Base-by-base conservation (phyloP, 2,888 invertebrate species). In the Netelia inedita region DNA sequence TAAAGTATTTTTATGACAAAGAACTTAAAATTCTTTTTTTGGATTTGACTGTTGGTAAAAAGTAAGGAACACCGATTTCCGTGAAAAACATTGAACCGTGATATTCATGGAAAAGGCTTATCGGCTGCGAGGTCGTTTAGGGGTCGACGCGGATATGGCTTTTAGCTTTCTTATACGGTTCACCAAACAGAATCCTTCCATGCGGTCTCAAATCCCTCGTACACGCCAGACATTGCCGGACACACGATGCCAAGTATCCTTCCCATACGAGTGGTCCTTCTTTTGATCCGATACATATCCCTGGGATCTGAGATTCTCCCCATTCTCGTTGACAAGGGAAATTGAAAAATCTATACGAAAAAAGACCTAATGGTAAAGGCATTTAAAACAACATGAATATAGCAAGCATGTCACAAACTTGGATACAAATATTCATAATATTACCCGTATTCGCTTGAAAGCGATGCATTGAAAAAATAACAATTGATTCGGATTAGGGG, bases 161-260 rank as follows among this genome's bases (percentile, higher is more conserved):
- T 91, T 90, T 89, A 90, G 89, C 89, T 90, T 90, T 90, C 90
- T 90, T 86, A 50, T 14, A 92, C 88, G 91, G 89, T 90, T 87
- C 89, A 88, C 88, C 89, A 89, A 89, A 88, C 89, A 88, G 88
- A 89, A 89, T 89, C 88, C 89, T 89, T 88, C 86, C 82, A 82
- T 59, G 46, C 71, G 73, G 79, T 72, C 68, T 41, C 59, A 76
- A 79, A 82, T 74, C 55, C 85, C 75, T 35, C 79, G 80, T 59
- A 9, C 59, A 80, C 78, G 71, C 46, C 61, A 41, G n/a, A 61
- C 41, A 55, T 65, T 65, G 65, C 65, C 11, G 66, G 53, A 69
- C 53, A 61, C 50, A 46, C 43, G 65, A 66, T 35, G 43, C 9
- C 41, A 63, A 10, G 23, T n/a, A 21, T 59, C 28, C 46, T 46